These are phyloP conservation scores for Oreochromis niloticus DNA, from an alignment of 2,113 vertebrate species.

Conservation along the genomic window DNA sequence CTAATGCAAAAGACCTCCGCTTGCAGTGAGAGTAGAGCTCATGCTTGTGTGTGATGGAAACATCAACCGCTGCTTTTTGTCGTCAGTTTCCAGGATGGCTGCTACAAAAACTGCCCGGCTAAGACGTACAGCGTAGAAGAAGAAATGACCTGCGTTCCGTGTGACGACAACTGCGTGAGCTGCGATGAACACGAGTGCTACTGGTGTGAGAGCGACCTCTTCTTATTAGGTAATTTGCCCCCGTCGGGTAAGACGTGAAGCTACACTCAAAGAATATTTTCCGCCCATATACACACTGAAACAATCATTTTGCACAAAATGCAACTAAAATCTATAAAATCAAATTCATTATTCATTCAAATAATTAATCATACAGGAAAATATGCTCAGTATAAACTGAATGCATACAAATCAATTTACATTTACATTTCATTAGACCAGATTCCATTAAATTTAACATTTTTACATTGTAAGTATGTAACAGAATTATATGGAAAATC, in stretches of 20 bases:
- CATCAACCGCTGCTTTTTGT: neutral
- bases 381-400: neutral
- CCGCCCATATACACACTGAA: neutral
- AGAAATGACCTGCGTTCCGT: conserved; percentile 74
- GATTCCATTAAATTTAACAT: neutral
- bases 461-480: neutral
- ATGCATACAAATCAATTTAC: neutral
- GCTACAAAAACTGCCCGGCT: conserved; percentile 82
- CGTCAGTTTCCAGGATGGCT: conserved; percentile 80
- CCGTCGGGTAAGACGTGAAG: neutral
- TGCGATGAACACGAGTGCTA: conserved; percentile 80
- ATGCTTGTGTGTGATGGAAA: neutral
- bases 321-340: neutral
- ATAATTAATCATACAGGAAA: neutral
- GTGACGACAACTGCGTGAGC: conserved; percentile 74
- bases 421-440: neutral
- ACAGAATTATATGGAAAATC: neutral
- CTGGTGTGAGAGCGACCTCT: conserved; percentile 83
- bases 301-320: neutral
- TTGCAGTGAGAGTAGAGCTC: neutral
- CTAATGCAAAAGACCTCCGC: neutral
- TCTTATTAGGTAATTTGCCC: conserved; percentile 74
- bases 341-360: neutral
- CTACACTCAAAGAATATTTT: neutral
- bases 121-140: conserved; percentile 78